A percentile compares a stretch with the other conserved stretches of the same genome.
Evolutionary conservation across 2,113 vertebrate genomes (phyloP).

Genomic region (Osmerus eperlanus): DNA sequence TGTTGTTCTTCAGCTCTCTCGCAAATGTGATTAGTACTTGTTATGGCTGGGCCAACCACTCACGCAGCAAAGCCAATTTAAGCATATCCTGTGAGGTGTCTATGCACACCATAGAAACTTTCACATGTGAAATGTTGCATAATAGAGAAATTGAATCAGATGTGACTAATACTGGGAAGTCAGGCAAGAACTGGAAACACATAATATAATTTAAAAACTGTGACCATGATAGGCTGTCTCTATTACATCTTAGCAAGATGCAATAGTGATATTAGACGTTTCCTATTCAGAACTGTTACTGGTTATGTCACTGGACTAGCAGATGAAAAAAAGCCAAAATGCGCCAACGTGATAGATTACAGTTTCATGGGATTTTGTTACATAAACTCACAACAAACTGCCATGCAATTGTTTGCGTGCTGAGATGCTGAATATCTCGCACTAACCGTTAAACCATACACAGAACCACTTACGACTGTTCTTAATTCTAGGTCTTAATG

Average conservation of each 20-base stretch:
- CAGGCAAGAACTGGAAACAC: neutral
- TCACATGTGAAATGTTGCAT: neutral
- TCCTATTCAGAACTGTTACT: too few relatives aligned
- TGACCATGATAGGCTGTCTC: neutral
- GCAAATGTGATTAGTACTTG: too few relatives aligned
- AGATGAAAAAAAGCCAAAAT: slow-evolving; percentile 16
- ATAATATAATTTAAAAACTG: neutral
- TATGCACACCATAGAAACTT: neutral
- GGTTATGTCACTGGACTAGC: too few relatives aligned
- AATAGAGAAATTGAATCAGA: neutral
- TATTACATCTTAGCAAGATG: too few relatives aligned
- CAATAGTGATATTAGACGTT: too few relatives aligned
- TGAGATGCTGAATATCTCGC: too few relatives aligned
- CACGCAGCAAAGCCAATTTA: neutral
- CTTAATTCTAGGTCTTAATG: too few relatives aligned
- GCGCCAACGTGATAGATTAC: slow-evolving; percentile 17
- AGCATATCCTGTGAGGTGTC: neutral
- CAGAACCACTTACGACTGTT: too few relatives aligned
- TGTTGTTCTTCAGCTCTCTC: too few relatives aligned
- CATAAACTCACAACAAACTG: slow-evolving; percentile 17
- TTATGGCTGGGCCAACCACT: too few relatives aligned
- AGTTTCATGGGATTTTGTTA: slow-evolving; percentile 34
- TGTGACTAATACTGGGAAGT: neutral
- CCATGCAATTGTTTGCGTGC: too few relatives aligned
- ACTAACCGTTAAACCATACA: too few relatives aligned